Evolutionary conservation across 2,797 vertebrate genomes (phyloP), one percentile per base, ranked within the genome.

Genomic region (Sebastes goodei): DNA sequence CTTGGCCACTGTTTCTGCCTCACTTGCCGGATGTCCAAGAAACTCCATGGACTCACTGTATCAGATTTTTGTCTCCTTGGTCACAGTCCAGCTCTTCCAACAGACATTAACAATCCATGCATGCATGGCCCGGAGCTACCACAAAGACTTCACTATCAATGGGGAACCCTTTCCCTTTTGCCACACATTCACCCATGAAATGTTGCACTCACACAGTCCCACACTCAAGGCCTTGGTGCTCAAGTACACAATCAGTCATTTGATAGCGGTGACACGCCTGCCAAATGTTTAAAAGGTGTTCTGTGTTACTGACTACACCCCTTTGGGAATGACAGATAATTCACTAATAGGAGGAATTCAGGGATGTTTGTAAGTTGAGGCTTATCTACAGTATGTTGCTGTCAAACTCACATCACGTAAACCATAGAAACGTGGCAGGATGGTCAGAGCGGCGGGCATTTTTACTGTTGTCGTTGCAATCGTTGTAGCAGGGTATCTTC

Each of bases 91-190:
- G 81, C 86, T 80, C 85, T 89, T 83, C 72, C 66, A 88, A 21
- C 53, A 77, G 67, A 85, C 90, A 90, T 94, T 91, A 91, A 91
- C 80, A 93, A 86, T 89, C 93, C 75, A 53, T 86, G 84, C 93
- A 92, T 92, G 90, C 88, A 76, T 33, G 60, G 82, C 80, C 74
- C 70, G 76, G 76, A 88, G 78, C 86, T 52, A 64, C 80, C 76
- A 94, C 90, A 94, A 93, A 95, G 85, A 88, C 83, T 27, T 64
- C 78, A 61, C 86, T 93, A 82, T 94, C 72, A 88, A 68, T 80
- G 71, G 85, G 85, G 65, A 72, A 74, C 67, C 53, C 76, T 66
- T 69, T 68, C 60, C 15, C 63, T 65, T 60, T 56, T 33, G 69
- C 81, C 52, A 76, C 72, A 75, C 74, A 85, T 74, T 80, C 67